Evolutionary conservation across 2,797 vertebrate genomes (phyloP).

Genomic region (Melanotaenia boesemani): DNA sequence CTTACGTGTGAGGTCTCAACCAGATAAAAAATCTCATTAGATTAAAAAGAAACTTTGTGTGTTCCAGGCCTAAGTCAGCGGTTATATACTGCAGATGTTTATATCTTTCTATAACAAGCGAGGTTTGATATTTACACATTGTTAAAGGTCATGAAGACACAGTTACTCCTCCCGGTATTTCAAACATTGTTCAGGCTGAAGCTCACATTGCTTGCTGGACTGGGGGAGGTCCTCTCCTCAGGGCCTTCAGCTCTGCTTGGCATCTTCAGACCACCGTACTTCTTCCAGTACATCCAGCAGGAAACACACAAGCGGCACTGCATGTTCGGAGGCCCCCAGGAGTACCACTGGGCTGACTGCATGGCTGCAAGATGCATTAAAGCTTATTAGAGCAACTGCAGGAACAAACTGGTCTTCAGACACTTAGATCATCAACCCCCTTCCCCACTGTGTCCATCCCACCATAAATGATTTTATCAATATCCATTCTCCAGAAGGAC

Average conservation of each 20-base stretch:
- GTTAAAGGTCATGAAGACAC: no score
- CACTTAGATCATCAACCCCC: slow-evolving; percentile 27
- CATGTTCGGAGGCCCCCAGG: slow-evolving; percentile 98
- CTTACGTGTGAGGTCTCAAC: no score
- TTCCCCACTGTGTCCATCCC: slow-evolving; percentile 3
- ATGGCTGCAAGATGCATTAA: slow-evolving; percentile 83
- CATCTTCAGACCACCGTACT: slow-evolving; percentile 98
- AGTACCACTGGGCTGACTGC: slow-evolving; percentile 98
- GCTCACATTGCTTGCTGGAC: slow-evolving; percentile 85
- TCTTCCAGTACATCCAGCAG: slow-evolving; percentile 99
- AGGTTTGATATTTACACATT: neutral
- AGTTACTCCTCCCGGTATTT: neutral
- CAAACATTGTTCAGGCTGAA: neutral
- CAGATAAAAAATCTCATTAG: no score
- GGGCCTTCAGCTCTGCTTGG: slow-evolving; percentile 92
- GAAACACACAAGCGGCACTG: slow-evolving; percentile 95
- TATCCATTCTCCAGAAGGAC: slow-evolving; percentile 7
- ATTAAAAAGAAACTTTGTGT: no score
- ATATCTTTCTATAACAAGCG: neutral
- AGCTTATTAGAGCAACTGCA: slow-evolving; percentile 8
- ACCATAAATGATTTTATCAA: slow-evolving; percentile 29
- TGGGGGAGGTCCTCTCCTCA: slow-evolving; percentile 92
- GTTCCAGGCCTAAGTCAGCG: neutral
- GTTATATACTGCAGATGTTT: neutral
- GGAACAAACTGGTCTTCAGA: slow-evolving; percentile 20